These are phyloP conservation scores for Diplodus puntazzo DNA, from an alignment of 2,797 vertebrate genomes.

Conservation along the genomic window DNA sequence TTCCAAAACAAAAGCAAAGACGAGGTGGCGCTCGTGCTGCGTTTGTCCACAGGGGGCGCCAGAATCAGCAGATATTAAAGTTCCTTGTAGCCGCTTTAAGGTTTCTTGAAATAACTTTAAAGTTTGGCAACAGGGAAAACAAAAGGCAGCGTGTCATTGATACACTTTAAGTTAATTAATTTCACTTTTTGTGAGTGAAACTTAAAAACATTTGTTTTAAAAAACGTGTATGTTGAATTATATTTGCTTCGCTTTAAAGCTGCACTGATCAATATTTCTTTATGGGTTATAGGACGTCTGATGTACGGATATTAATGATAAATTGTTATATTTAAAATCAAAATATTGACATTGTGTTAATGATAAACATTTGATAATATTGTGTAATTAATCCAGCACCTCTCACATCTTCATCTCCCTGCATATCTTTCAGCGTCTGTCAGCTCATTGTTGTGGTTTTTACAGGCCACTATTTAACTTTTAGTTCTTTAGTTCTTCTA, in stretches of 20 bases:
- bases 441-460: conserved; percentile 4
- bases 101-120: neutral
- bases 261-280: neutral
- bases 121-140: neutral
- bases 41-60: no score
- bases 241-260: neutral
- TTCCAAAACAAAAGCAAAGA: no score
- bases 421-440: neutral
- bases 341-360: no score
- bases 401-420: no score
- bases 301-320: no score
- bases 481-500: no score
- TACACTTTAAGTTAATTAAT: neutral
- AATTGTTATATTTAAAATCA: no score
- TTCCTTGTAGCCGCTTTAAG: neutral
- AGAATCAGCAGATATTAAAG: no score
- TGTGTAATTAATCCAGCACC: no score
- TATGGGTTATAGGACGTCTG: neutral
- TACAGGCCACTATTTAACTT: neutral
- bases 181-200: neutral
- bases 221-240: neutral
- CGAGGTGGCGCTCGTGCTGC: no score
- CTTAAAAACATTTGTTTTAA: neutral
- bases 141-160: neutral
- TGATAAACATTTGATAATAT: no score